Percentiles rank a stretch among this genome's conserved stretches.
Evolutionary conservation across 2,113 vertebrate genomes (phyloP).

Genomic region (Labeo rohita): DNA sequence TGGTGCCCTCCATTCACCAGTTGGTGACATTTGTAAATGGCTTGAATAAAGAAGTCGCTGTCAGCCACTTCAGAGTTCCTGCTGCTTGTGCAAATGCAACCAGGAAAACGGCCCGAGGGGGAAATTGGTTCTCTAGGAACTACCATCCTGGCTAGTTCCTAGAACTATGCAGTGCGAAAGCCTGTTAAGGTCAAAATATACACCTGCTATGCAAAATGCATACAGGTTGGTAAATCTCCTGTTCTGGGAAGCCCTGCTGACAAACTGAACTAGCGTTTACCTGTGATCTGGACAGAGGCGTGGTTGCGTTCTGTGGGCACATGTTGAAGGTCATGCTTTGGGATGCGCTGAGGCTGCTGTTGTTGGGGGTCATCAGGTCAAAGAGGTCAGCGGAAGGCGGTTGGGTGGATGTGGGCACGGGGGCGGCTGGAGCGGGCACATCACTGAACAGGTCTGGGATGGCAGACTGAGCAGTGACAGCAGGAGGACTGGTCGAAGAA

Average conservation of each 20-base stretch:
- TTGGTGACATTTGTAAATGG: no score
- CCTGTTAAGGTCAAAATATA: background rate
- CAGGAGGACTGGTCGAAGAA: conserved; percentile 78
- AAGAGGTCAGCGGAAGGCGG: conserved; percentile 85
- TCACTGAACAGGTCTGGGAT: conserved; percentile 72
- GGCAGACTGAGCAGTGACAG: conserved; percentile 67
- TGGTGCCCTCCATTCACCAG: no score
- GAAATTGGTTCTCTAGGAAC: no score
- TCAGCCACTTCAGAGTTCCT: no score
- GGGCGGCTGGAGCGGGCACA: conserved; percentile 70
- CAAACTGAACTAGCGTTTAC: background rate
- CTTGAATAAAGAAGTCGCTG: no score
- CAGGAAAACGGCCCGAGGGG: no score
- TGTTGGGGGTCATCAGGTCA: conserved; percentile 88
- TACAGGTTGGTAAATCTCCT: background rate
- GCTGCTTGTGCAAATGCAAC: background rate
- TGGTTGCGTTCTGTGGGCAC: conserved; percentile 82
- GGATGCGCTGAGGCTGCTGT: conserved; percentile 86
- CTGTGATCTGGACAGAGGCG: conserved; percentile 58
- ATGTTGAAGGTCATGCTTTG: conserved; percentile 94
- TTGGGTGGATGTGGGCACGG: conserved; percentile 55
- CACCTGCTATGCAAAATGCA: background rate
- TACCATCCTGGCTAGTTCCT: no score
- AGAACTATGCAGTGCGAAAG: no score
- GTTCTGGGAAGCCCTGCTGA: background rate